Evolutionary conservation across 2,888 invertebrate species (phyloP).

Genomic region (Ectobius pallidus): DNA sequence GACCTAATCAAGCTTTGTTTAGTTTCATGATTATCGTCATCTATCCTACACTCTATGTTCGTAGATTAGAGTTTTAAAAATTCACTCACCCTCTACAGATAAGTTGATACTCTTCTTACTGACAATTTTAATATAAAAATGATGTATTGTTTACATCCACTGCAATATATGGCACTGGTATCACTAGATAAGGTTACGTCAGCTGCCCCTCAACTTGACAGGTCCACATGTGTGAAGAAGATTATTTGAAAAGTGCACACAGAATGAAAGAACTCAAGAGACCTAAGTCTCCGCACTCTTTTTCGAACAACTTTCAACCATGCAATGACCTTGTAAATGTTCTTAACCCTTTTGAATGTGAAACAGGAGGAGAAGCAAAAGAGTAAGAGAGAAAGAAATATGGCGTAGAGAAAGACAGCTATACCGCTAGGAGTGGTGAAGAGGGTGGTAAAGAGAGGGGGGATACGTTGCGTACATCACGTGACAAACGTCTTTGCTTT

Average conservation of each 20-base stretch:
- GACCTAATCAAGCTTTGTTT: too few species aligned
- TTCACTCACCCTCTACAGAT: too few species aligned
- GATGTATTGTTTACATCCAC: too few species aligned
- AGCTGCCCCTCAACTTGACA: not conserved
- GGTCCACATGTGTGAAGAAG: not conserved
- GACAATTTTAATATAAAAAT: too few species aligned
- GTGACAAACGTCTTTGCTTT: conserved; percentile 35
- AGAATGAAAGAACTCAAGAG: conserved; percentile 12
- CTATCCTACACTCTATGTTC: too few species aligned
- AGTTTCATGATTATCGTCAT: too few species aligned
- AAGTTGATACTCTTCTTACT: too few species aligned
- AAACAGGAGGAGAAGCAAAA: conserved; percentile 23
- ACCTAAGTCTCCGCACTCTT: conserved; percentile 20
- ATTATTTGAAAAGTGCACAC: not conserved
- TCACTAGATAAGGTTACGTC: not conserved
- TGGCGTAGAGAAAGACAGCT: conserved; percentile 2
- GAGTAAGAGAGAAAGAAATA: not conserved
- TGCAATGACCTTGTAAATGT: conserved; percentile 39
- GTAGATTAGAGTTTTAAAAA: too few species aligned
- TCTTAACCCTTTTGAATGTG: conserved; percentile 40
- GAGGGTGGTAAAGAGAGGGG: conserved; percentile 16
- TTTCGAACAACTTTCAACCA: conserved; percentile 34
- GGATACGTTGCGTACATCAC: conserved; percentile 32
- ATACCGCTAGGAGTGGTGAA: not conserved
- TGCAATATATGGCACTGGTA: not conserved